Percentiles rank a stretch among this genome's conserved stretches.
phyloP scores from a whole-genome alignment of 2,113 vertebrate genomes.

The Tympanuchus pallidicinctus region DNA sequence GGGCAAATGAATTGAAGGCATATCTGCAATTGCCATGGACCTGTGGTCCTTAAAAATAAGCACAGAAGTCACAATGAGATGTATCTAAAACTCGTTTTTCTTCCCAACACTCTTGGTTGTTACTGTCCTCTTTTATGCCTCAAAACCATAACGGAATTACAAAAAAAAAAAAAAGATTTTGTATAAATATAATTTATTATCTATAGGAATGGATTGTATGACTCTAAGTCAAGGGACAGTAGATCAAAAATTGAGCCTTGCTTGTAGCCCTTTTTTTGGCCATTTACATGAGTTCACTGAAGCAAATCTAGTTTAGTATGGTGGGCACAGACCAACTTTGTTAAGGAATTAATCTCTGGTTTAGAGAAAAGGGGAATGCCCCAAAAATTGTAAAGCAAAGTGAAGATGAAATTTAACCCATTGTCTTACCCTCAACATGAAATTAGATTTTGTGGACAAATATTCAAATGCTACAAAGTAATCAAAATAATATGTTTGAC shows the following conservation, averaged over 20 bases:
- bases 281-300: background rate
- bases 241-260: background rate
- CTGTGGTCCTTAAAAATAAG: background rate
- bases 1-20: background rate
- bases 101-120: background rate
- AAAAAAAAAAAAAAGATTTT: background rate
- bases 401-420: background rate
- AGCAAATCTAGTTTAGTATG: background rate
- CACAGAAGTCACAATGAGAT: background rate
- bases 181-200: background rate
- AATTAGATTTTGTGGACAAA: background rate
- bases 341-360: background rate
- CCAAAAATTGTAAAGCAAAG: background rate
- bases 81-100: background rate
- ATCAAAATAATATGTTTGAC: background rate
- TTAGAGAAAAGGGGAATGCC: background rate
- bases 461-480: background rate
- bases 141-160: background rate
- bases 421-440: background rate
- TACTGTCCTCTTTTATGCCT: background rate
- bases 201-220: background rate
- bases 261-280: background rate
- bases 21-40: background rate
- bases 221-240: background rate
- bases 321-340: background rate